phyloP scores from a whole-genome alignment of 2,113 vertebrate genomes.

The Ceyx cyanopectus region DNA sequence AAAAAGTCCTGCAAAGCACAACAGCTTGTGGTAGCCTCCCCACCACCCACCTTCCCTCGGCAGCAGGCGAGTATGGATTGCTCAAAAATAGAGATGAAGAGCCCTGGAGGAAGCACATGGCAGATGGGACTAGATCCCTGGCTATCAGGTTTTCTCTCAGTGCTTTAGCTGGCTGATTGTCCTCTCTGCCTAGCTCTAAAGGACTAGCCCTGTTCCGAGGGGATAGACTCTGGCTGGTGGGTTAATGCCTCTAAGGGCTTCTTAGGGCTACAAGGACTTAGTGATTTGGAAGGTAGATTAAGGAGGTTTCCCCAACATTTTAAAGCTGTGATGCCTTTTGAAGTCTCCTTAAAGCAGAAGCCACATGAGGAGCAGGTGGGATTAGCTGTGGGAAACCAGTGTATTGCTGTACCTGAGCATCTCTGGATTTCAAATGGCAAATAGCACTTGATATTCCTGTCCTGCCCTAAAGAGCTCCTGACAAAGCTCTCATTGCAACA shows the following conservation, averaged over 20 bases:
- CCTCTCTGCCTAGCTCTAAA: background rate
- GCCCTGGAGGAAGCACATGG: background rate
- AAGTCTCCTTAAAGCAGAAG: background rate
- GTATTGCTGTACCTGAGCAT: background rate
- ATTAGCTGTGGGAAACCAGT: background rate
- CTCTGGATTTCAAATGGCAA: background rate
- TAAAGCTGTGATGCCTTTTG: background rate
- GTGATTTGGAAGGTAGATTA: background rate
- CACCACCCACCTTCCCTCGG: conserved; percentile 17
- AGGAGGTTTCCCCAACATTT: background rate
- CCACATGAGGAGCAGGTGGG: background rate
- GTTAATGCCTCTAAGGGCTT: background rate
- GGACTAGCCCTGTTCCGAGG: rapidly evolving
- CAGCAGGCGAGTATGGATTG: background rate
- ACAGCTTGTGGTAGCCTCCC: conserved; percentile 42
- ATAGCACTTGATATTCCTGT: background rate
- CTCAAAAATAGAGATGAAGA: conserved; percentile 46
- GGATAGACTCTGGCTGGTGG: background rate
- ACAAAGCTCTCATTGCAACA: rapidly evolving
- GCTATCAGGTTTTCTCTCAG: background rate
- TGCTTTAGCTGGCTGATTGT: background rate
- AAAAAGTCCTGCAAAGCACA: background rate
- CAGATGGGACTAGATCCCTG: background rate
- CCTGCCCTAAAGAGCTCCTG: background rate
- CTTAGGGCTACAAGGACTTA: background rate